Evolutionary conservation across 2,113 vertebrate species (phyloP).

Genomic region (Pleuronectes platessa): DNA sequence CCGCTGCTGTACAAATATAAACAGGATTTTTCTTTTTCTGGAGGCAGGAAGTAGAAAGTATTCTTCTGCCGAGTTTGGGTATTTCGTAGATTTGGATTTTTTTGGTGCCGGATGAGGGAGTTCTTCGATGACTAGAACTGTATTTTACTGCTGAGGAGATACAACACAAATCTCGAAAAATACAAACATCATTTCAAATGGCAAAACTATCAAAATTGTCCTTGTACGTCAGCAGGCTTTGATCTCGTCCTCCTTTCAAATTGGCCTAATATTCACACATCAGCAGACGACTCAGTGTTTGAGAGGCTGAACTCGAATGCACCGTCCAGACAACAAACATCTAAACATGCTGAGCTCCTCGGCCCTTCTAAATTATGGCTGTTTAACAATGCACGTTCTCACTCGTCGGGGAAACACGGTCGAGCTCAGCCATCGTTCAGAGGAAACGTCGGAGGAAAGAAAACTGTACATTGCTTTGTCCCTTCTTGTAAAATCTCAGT

Average conservation of each 20-base stretch:
- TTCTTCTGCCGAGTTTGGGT: not conserved
- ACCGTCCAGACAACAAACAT: constrained; percentile 39
- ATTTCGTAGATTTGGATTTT: not conserved
- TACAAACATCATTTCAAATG: constrained; percentile 41
- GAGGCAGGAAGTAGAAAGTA: constrained; percentile 20
- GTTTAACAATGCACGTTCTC: constrained; percentile 56
- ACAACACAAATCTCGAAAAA: constrained; percentile 30
- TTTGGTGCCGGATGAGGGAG: not conserved
- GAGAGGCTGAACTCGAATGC: constrained; percentile 42
- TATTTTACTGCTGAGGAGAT: not conserved
- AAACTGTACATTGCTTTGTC: constrained; percentile 57
- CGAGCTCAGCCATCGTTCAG: constrained; percentile 3
- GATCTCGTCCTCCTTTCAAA: constrained; percentile 3
- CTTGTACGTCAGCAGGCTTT: constrained; percentile 8
- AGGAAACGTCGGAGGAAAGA: constrained; percentile 11
- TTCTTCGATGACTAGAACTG: constrained; percentile 28
- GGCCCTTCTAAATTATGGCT: constrained; percentile 60
- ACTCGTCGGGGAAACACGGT: constrained; percentile 3
- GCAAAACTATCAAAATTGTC: constrained; percentile 36
- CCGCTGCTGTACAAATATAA: constrained; percentile 27
- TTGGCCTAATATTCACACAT: not conserved
- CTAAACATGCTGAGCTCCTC: constrained; percentile 34
- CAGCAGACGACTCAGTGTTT: constrained; percentile 21
- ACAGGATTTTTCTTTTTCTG: constrained; percentile 26
- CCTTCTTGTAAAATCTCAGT: constrained; percentile 26